Evolutionary conservation across 2,797 vertebrate species (phyloP).

Genomic region (Thunnus albacares): DNA sequence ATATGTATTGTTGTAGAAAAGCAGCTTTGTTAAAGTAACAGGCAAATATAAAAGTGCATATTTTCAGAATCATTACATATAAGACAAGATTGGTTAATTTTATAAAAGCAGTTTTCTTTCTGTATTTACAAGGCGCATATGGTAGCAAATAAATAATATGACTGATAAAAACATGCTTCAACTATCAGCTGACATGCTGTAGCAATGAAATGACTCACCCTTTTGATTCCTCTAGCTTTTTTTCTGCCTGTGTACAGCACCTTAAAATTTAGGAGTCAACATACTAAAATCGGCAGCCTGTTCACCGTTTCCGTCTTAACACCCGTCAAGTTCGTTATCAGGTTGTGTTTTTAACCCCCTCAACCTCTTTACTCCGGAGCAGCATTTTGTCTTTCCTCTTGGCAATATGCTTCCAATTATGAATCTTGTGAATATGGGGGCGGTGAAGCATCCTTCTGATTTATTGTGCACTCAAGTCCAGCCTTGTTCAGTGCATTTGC

Average conservation of each 20-base stretch:
- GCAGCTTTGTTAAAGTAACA: constrained; percentile 34
- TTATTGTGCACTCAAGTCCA: constrained; percentile 89
- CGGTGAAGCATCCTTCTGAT: constrained; percentile 83
- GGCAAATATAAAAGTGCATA: constrained; percentile 35
- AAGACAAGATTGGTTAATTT: constrained; percentile 21
- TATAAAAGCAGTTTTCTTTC: constrained; percentile 37
- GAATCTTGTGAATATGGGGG: constrained; percentile 85
- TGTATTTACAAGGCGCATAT: constrained; percentile 41
- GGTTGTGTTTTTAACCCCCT: constrained; percentile 67
- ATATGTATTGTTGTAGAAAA: constrained; percentile 17
- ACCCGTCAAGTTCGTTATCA: constrained; percentile 56
- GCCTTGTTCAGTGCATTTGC: constrained; percentile 90
- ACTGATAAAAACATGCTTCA: constrained; percentile 52
- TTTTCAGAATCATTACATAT: constrained; percentile 39
- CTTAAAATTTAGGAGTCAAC: constrained; percentile 38
- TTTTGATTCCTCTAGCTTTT: constrained; percentile 35
- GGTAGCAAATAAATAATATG: constrained; percentile 44
- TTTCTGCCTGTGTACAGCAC: constrained; percentile 12
- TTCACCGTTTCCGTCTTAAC: constrained; percentile 36
- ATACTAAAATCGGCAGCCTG: constrained; percentile 25
- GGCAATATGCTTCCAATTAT: constrained; percentile 93
- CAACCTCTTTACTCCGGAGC: constrained; percentile 44
- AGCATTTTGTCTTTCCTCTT: constrained; percentile 51
- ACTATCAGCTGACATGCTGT: constrained; percentile 44
- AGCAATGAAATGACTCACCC: constrained; percentile 44